Conservation (phyloP, 2,113 vertebrate species). For the Porphyrio hochstetteri region DNA sequence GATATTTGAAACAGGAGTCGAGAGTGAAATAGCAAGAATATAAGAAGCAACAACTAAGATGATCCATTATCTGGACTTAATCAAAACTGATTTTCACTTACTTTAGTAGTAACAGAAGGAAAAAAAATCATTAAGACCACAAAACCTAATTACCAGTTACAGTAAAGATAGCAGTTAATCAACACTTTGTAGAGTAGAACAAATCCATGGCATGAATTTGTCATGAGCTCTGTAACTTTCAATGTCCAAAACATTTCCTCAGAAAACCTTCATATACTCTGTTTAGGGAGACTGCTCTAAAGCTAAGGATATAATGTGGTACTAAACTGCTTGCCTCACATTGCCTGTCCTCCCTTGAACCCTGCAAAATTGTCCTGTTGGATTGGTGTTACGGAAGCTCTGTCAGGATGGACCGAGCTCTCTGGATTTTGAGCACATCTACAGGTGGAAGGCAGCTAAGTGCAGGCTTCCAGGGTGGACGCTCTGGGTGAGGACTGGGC, state of each 20-base stretch:
- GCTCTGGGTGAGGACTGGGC: background rate
- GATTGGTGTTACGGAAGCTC: background rate
- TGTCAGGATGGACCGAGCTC: background rate
- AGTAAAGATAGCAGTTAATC: background rate
- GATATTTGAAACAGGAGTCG: background rate
- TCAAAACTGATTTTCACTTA: conserved; percentile 10
- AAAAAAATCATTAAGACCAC: background rate
- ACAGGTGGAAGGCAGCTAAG: background rate
- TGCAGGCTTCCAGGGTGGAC: background rate
- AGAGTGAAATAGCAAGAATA: background rate
- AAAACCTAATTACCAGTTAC: conserved; percentile 4
- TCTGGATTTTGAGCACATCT: background rate
- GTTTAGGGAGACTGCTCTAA: background rate
- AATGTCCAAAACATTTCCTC: background rate
- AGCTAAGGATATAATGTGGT: background rate
- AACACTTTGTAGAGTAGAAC: background rate
- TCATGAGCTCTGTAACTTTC: background rate
- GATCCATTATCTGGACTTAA: background rate
- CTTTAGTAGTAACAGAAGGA: background rate
- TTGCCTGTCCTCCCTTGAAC: background rate
- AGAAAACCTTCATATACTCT: background rate
- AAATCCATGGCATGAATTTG: background rate
- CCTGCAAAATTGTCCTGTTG: background rate
- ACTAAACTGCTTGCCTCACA: background rate
- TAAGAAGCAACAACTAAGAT: background rate